phyloP scores from a whole-genome alignment of 2,888 invertebrate species.

The Urechis unicinctus region DNA sequence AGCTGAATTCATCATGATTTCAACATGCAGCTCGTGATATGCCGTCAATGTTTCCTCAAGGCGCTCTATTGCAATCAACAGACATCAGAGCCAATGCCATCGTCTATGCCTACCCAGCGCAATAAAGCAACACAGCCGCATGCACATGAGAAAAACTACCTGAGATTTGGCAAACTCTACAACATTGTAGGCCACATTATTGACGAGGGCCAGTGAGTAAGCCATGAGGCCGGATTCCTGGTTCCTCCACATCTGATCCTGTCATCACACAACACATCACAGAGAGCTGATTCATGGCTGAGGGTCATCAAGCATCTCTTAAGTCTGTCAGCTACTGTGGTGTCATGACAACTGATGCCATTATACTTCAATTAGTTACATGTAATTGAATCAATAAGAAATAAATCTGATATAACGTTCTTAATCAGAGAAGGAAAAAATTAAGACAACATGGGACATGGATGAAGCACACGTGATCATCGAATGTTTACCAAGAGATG shows the following conservation, averaged over 20 bases:
- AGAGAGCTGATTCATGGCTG: neutral
- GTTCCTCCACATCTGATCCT: slow-evolving; percentile 50
- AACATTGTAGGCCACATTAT: slow-evolving; percentile 96
- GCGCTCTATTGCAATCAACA: no score
- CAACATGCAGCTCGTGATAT: no score
- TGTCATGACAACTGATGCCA: no score
- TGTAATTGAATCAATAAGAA: no score
- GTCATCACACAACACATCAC: slow-evolving; percentile 8
- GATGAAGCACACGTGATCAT: neutral
- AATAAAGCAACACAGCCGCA: neutral
- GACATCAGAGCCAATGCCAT: no score
- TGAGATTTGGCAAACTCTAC: slow-evolving; percentile 98
- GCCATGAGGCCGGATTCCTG: slow-evolving; percentile 86
- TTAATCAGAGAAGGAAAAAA: no score
- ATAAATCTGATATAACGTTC: no score
- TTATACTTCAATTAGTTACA: no score
- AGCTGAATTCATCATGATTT: no score
- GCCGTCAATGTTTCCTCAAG: no score
- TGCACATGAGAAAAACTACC: no score
- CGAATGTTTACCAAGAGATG: slow-evolving; percentile 77
- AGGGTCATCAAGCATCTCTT: neutral
- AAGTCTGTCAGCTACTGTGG: no score
- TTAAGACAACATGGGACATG: neutral
- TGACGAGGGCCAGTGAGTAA: slow-evolving; percentile 86
- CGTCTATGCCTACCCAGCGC: neutral